Evolutionary conservation across 2,888 invertebrate genomes (phyloP).

Genomic region (Dione vanillae): DNA sequence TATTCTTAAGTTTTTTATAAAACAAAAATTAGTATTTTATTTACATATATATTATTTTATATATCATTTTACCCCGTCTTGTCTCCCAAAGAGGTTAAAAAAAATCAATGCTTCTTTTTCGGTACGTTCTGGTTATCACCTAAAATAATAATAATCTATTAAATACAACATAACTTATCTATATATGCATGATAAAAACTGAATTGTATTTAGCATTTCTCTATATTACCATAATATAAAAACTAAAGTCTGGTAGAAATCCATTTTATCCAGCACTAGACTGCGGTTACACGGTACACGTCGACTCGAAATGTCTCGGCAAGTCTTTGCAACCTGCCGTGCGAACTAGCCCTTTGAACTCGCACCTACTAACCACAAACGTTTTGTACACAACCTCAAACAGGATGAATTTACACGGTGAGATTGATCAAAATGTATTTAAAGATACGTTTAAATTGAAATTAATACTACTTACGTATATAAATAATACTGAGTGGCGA

Average conservation of each 20-base stretch:
- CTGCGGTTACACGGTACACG: constrained; percentile 68
- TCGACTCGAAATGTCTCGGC: constrained; percentile 68
- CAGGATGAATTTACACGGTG: constrained; percentile 54
- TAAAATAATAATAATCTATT: no score
- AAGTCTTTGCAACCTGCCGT: constrained; percentile 69
- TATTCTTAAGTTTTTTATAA: no score
- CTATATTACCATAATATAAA: constrained; percentile 24
- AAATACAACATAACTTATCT: no score
- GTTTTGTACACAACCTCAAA: constrained; percentile 68
- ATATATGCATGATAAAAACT: no score
- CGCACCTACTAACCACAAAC: constrained; percentile 78
- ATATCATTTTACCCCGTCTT: no score
- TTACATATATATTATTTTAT: no score
- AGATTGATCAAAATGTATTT: constrained; percentile 36
- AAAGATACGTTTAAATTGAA: not conserved
- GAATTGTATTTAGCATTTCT: not conserved
- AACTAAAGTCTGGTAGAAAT: constrained; percentile 38
- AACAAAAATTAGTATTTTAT: no score
- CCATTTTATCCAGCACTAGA: constrained; percentile 51
- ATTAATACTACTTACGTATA: not conserved
- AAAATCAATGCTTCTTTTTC: no score
- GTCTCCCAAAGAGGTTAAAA: no score
- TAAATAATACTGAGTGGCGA: no score
- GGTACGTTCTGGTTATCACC: no score
- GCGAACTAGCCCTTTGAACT: constrained; percentile 78